Base-by-base conservation (phyloP, 2,113 vertebrate species). In the Excalfactoria chinensis region DNA sequence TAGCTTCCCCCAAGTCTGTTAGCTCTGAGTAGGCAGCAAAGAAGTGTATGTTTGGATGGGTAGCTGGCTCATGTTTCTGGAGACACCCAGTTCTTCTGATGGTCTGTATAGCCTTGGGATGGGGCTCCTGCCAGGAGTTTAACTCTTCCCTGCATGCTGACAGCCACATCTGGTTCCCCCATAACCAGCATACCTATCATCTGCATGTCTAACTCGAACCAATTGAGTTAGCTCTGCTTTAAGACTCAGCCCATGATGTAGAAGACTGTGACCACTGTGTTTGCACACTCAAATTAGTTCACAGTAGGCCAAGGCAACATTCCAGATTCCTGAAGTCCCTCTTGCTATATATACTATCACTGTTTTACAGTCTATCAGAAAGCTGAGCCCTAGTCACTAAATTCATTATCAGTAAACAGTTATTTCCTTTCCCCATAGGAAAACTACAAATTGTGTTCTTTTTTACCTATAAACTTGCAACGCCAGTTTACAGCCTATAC, bases 61-160 rank as follows among this genome's bases (percentile, higher is more conserved):
- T 67, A 62, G 62, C 84, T 86, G 93, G 77, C 64, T 91, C 66
- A 2, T 56, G 7, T 73, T 95, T 87, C 86, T 75, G 66, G 91
- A 74, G 78, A 82, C 44, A 82, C 48, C 76, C 32, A 72, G 86
- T 40, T 64, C 77, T 88, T 71, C 79, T 76, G 88, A 76, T 80
- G 76, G 76, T 94, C 80, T 92, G 68, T 43, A 64, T 56, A 79
- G 73, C 43, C 63, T 56, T 1, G 1, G 83, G 23, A 74, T 55
- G 34, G 20, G 48, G 55, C 6, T 58, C 22, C 68, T 93, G 92
- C 90, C 94, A 96, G 82, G 40, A 85, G 64, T 59, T 69, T 43
- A 25, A 53, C 76, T 84, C 32, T 23, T 32, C 58, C 62, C 71
- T 35, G 4, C 5, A 17, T 11, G 43, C 76, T 95, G 87, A 73